Conservation (phyloP, 2,888 invertebrate species). For the Tricholauxania praeusta region DNA sequence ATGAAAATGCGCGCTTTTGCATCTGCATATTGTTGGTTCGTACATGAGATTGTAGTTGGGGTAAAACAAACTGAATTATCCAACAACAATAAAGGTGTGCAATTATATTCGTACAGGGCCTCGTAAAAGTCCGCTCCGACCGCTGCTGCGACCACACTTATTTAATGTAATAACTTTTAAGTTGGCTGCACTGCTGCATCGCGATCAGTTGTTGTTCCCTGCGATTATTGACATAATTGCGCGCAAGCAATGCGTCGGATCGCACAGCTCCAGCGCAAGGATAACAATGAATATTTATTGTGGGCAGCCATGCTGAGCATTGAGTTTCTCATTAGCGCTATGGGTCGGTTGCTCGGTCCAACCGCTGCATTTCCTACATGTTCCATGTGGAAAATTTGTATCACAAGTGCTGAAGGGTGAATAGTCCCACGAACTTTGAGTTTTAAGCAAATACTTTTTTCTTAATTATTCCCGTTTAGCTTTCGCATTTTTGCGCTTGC, state of each 20-base stretch:
- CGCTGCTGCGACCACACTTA: not conserved
- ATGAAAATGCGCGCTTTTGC: constrained; percentile 13
- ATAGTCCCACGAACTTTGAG: too few species aligned
- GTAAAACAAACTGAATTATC: not conserved
- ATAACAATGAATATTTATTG: constrained; percentile 50
- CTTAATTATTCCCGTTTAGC: too few species aligned
- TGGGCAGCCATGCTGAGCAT: constrained; percentile 45
- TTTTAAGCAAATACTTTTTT: too few species aligned
- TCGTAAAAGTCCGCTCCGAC: not conserved
- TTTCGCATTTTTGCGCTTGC: too few species aligned
- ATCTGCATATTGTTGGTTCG: constrained; percentile 28
- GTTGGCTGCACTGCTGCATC: too few species aligned
- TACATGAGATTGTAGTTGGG: not conserved
- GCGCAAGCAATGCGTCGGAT: not conserved
- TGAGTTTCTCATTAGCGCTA: constrained; percentile 39
- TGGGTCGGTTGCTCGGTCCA: too few species aligned
- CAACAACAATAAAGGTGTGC: constrained; percentile 9
- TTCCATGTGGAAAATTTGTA: too few species aligned
- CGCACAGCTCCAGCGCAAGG: constrained; percentile 29
- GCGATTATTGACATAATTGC: constrained; percentile 26
- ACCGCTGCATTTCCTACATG: too few species aligned
- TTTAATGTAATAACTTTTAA: too few species aligned
- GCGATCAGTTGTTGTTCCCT: too few species aligned
- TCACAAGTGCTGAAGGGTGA: too few species aligned
- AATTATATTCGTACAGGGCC: not conserved